Evolutionary conservation across 2,113 vertebrate species (phyloP).

Genomic region (Malurus elegans): DNA sequence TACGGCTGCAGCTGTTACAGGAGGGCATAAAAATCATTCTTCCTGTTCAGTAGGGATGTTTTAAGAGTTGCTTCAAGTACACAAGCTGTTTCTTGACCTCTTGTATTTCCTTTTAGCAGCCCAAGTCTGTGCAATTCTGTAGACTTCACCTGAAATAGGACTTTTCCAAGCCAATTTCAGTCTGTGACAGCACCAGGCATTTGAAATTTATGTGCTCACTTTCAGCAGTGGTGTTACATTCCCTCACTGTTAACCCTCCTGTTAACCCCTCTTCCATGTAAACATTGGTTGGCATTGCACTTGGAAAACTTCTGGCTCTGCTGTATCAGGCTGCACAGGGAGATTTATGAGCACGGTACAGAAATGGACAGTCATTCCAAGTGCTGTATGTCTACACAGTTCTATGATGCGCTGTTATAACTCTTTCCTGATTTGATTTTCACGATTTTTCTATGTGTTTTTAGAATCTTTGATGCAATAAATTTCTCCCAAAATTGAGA

Average conservation of each 20-base stretch:
- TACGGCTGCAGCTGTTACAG: background rate
- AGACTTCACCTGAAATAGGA: background rate
- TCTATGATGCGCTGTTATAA: background rate
- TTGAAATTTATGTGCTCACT: background rate
- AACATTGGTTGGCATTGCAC: background rate
- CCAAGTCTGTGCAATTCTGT: background rate
- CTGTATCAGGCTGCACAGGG: fast-evolving
- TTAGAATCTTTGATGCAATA: background rate
- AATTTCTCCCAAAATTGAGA: background rate
- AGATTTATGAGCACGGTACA: background rate
- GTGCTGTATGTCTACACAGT: background rate
- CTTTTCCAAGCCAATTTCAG: background rate
- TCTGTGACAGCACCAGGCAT: background rate
- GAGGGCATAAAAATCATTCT: background rate
- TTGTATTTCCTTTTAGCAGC: background rate
- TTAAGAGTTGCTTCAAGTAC: background rate
- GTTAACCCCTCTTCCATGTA: background rate
- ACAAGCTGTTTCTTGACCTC: background rate
- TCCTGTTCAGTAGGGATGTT: background rate
- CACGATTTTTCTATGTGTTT: background rate
- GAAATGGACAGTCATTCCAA: background rate
- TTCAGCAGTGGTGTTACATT: background rate
- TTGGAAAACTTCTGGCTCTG: background rate
- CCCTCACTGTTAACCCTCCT: background rate
- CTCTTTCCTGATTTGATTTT: background rate